Conservation (phyloP, 2,113 vertebrate species). For the Laterallus jamaicensis region DNA sequence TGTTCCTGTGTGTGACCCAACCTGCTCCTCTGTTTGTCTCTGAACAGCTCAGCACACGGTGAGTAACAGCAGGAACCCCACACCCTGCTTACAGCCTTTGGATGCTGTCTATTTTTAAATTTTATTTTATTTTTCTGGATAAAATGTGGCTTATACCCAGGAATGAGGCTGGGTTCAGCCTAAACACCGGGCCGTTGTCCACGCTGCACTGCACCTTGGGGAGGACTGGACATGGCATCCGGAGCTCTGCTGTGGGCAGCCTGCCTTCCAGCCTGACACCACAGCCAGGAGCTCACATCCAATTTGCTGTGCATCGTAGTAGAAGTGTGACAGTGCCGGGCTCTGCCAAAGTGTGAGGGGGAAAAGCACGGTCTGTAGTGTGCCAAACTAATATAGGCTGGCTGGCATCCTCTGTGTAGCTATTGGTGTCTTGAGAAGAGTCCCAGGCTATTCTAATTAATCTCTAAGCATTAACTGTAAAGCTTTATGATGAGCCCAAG, state of each 20-base stretch:
- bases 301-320: neutral
- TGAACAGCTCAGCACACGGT: constrained; percentile 1
- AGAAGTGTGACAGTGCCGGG: neutral
- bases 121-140: neutral
- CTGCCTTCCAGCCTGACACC: neutral
- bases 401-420: neutral
- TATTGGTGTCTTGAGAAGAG: neutral
- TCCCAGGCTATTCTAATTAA: neutral
- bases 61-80: constrained; percentile 42
- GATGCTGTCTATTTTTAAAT: neutral
- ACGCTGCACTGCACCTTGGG: rapidly evolving
- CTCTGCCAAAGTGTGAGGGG: neutral
- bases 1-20: constrained; percentile 50
- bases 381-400: neutral
- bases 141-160: neutral
- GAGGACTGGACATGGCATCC: neutral
- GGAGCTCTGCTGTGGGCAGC: neutral
- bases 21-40: constrained; percentile 43
- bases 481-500: neutral
- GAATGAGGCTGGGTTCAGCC: neutral
- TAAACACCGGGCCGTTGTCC: neutral
- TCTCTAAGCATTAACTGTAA: neutral
- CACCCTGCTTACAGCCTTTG: neutral
- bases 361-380: neutral
- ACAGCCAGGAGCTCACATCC: neutral